Evolutionary conservation across 2,888 invertebrate genomes (phyloP), one percentile per base, ranked within the genome.

Genomic region (Linnaemya tessellans): DNA sequence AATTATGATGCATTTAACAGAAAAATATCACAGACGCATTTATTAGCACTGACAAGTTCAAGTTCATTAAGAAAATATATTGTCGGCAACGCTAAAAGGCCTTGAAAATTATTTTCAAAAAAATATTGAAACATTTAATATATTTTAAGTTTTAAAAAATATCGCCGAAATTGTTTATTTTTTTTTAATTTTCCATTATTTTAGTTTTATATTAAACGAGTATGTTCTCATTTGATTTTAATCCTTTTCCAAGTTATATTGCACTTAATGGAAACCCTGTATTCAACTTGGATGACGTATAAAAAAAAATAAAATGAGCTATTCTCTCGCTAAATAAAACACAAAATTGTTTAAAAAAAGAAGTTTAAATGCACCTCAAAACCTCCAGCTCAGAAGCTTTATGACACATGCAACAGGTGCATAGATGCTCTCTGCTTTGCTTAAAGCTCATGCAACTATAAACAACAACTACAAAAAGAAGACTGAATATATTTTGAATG

Each of bases 351-450:
- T 60, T 49, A 35, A n/a, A 3, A 7, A 15, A 9, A 0, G 10
- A 11, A 20, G 18, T 38, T 38, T 11, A 11, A 35, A 18, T 51
- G 41, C 46, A 38, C 13, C 22, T 54, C 1, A 43, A 75, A 43
- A 18, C 18, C 13, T 56, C 30, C 46, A 56, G 20, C 65, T 46
- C n/a, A 49, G 8, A 51, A 35, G 62, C 62, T 62, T 64, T 18
- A 18, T 79, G 13, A 18, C 54, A 56, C 38, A 56, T 56, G 56
- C 80, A 73, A 80, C 80, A 80, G 70, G 80, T 80, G 65, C 46
- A n/a, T 38, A 10, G 38, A 38, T 38, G 10, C 41, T 41, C 41
- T 41, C 41, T 41, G 13, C 11, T 30, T 30, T 54, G 25, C 18
- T 20, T 2, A 43, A 67, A 67, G 56, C 46, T 75, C 13, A 11